Percentiles rank a stretch among this genome's conserved stretches.
Conservation (phyloP, 2,888 invertebrate species). For the Dolichopus griseipennis region DNA sequence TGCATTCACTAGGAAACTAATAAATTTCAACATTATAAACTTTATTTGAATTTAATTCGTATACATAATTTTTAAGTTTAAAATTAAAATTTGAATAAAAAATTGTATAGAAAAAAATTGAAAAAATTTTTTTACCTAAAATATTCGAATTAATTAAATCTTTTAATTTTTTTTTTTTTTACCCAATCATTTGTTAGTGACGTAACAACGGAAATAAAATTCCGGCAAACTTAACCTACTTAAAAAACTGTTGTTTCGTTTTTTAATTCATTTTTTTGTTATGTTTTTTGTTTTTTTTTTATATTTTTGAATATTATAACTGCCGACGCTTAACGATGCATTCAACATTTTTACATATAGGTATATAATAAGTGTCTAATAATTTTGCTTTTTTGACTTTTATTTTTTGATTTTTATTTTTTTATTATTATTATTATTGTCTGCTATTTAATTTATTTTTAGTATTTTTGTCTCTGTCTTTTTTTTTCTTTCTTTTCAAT, state of each 20-base stretch:
- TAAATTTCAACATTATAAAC: too few relatives aligned
- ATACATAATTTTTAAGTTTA: too few relatives aligned
- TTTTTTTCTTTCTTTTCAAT: not conserved
- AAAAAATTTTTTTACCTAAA: too few relatives aligned
- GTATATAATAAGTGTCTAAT: slow-evolving; percentile 2
- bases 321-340: not conserved
- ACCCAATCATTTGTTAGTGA: not conserved
- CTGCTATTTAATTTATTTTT: not conserved
- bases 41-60: too few relatives aligned
- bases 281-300: not conserved
- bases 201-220: slow-evolving; percentile 9
- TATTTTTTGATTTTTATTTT: not conserved
- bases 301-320: not conserved
- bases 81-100: too few relatives aligned
- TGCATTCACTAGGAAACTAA: too few relatives aligned
- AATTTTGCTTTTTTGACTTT: not conserved
- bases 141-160: too few relatives aligned
- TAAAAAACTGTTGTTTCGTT: not conserved
- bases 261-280: too few relatives aligned
- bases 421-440: not conserved
- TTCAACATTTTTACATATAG: too few relatives aligned
- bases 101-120: too few relatives aligned
- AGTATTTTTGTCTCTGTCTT: not conserved
- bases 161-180: not conserved
- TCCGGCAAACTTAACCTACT: slow-evolving; percentile 6